Evolutionary conservation across 2,888 invertebrate species (phyloP).

Genomic region (Lasioglossum leucozonium): DNA sequence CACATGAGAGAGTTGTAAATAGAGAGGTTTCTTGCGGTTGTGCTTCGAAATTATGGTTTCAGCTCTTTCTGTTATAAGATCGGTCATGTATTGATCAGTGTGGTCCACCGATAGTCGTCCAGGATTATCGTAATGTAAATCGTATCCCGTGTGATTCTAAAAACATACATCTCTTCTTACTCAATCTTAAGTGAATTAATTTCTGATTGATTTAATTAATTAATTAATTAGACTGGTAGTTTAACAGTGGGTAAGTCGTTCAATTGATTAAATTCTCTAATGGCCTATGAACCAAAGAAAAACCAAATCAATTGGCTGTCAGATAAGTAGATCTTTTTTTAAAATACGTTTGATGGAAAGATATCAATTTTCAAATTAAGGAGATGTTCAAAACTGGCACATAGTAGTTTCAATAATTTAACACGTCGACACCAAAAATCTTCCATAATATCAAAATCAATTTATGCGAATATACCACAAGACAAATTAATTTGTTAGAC

Average conservation of each 20-base stretch:
- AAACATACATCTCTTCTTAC: constrained; percentile 27
- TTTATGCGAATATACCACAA: too few relatives aligned
- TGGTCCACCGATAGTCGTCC: constrained; percentile 82
- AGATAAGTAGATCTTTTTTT: too few relatives aligned
- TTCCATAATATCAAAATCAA: too few relatives aligned
- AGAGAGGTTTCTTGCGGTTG: constrained; percentile 88
- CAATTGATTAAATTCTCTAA: background rate
- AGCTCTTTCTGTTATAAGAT: constrained; percentile 89
- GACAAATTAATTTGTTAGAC: too few relatives aligned
- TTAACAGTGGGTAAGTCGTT: background rate
- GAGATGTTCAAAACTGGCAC: too few relatives aligned
- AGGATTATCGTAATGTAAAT: constrained; percentile 83
- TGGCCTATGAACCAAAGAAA: background rate
- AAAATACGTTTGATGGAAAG: too few relatives aligned
- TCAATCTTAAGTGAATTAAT: background rate
- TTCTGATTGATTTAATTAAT: too few relatives aligned
- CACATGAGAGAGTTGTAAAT: constrained; percentile 91
- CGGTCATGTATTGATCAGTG: constrained; percentile 88
- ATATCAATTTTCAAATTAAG: too few relatives aligned
- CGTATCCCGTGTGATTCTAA: constrained; percentile 81
- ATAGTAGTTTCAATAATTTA: too few relatives aligned
- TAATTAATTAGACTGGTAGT: background rate
- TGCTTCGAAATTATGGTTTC: constrained; percentile 87
- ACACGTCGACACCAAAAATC: too few relatives aligned
- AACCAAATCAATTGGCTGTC: background rate